Evolutionary conservation across 2,113 vertebrate species (phyloP).

Genomic region (Steatornis caripensis): DNA sequence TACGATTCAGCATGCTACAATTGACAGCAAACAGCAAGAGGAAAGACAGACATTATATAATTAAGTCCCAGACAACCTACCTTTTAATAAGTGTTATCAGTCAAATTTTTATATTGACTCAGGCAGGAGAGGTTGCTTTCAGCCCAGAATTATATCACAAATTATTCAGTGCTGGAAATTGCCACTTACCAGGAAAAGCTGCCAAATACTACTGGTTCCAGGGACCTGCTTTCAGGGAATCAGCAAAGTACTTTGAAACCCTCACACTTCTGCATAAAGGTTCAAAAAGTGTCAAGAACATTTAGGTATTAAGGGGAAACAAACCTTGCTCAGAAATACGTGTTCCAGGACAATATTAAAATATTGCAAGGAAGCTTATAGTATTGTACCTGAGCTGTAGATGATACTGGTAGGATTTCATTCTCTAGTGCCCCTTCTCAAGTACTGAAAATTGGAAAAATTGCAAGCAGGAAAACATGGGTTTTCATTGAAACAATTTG

Average conservation of each 20-base stretch:
- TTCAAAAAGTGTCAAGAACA: background rate
- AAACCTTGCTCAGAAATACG: background rate
- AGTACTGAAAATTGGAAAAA: background rate
- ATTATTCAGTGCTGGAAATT: background rate
- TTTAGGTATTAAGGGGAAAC: background rate
- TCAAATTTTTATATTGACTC: conserved; percentile 35
- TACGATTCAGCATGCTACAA: conserved; percentile 11
- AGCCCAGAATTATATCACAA: background rate
- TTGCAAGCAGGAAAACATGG: background rate
- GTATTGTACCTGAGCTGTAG: background rate
- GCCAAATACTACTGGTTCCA: background rate
- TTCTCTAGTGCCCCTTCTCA: background rate
- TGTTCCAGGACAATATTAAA: background rate
- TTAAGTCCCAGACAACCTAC: background rate
- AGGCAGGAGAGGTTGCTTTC: background rate
- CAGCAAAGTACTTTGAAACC: background rate
- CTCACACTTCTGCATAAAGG: background rate
- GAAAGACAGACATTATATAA: conserved; percentile 4
- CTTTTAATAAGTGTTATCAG: background rate
- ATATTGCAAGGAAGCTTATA: background rate
- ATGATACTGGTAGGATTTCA: background rate
- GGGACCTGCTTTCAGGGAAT: background rate
- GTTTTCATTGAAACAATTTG: conserved; percentile 4
- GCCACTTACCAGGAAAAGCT: background rate
- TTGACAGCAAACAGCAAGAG: conserved; percentile 57